These are phyloP conservation scores for Bovichtus variegatus DNA, from an alignment of 2,797 vertebrate genomes.

Conservation along the genomic window DNA sequence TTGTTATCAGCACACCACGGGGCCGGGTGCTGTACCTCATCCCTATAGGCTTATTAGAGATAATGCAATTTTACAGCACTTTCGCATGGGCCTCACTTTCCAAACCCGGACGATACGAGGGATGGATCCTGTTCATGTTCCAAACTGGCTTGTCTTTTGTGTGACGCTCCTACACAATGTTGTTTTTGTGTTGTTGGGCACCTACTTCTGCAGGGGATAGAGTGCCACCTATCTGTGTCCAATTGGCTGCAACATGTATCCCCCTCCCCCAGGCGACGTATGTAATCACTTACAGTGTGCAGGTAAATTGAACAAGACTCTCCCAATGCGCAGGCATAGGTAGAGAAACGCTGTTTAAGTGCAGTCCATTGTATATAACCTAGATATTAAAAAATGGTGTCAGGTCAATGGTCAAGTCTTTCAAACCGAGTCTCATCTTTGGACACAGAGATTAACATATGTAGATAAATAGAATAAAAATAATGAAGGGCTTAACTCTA, in stretches of 20 bases:
- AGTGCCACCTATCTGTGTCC: conserved; percentile 34
- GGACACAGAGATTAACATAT: not conserved
- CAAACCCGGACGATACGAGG: no score
- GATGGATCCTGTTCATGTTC: not conserved
- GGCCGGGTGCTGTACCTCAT: no score
- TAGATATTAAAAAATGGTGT: conserved; percentile 1
- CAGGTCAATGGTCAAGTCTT: not conserved
- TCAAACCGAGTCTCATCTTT: conserved; percentile 13
- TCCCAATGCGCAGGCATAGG: not conserved
- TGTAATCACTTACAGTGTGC: not conserved
- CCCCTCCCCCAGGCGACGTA: conserved; percentile 29
- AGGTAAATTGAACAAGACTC: not conserved
- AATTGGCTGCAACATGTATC: conserved; percentile 11
- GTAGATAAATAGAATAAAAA: conserved; percentile 3
- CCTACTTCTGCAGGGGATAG: conserved; percentile 38
- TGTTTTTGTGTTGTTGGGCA: conserved; percentile 13
- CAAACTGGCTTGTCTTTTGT: conserved; percentile 10
- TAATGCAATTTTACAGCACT: no score
- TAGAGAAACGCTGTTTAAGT: not conserved
- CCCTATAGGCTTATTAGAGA: no score
- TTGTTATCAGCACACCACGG: no score
- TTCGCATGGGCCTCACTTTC: no score
- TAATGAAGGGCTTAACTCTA: conserved; percentile 17
- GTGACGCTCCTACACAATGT: conserved; percentile 4
- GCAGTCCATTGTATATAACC: not conserved